Conservation (phyloP, 2,797 vertebrate species). For the Sebastes minor region DNA sequence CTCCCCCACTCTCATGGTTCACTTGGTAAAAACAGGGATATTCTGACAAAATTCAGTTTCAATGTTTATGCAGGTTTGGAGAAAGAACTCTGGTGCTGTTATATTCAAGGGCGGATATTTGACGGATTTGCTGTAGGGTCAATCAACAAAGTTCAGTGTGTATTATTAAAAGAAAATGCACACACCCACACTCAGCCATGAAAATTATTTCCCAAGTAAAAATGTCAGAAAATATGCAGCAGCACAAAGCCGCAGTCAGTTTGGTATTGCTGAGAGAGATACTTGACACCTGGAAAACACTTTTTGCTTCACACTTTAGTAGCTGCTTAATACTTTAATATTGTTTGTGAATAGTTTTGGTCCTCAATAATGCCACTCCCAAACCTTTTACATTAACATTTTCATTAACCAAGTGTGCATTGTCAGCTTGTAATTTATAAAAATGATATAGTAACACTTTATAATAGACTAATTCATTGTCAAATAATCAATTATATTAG, state of each 20-base stretch:
- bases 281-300: constrained; percentile 9
- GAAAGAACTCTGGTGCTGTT: neutral
- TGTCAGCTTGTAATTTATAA: no score
- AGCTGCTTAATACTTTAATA: neutral
- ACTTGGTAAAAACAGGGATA: neutral
- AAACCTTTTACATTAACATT: neutral
- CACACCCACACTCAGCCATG: constrained; percentile 2
- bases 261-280: neutral
- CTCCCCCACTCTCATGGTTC: neutral
- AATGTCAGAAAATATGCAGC: constrained; percentile 3
- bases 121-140: neutral
- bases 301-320: neutral
- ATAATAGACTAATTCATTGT: neutral
- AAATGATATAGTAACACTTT: neutral
- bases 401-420: neutral
- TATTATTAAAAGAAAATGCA: constrained; percentile 23
- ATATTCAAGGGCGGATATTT: constrained; percentile 4
- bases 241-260: neutral
- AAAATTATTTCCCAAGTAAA: neutral
- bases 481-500: neutral
- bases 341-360: neutral
- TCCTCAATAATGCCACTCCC: neutral
- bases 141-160: constrained; percentile 6
- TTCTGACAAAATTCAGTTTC: neutral
- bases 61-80: neutral